Evolutionary conservation across 2,797 vertebrate genomes (phyloP).

Genomic region (Pipistrellus pygmaeus): DNA sequence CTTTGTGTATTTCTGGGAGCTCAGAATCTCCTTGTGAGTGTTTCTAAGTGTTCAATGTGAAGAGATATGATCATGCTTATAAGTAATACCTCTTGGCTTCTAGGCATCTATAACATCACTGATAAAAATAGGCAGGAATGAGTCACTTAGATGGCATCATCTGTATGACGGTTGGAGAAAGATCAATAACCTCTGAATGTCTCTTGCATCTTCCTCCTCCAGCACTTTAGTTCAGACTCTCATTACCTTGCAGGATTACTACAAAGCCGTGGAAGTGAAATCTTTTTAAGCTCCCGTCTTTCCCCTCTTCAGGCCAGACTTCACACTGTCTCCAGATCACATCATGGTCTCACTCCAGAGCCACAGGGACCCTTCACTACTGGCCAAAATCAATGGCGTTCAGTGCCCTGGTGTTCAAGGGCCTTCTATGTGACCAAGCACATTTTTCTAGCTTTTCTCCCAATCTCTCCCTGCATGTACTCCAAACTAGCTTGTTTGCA

Average conservation of each 20-base stretch:
- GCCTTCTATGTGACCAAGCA: neutral
- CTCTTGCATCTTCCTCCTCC: neutral
- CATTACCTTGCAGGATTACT: constrained; percentile 65
- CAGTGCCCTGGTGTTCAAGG: neutral
- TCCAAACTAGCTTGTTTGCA: neutral
- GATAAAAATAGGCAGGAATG: constrained; percentile 39
- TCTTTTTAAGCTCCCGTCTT: constrained; percentile 59
- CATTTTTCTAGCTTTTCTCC: neutral
- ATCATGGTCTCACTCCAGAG: constrained; percentile 10
- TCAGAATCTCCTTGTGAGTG: neutral
- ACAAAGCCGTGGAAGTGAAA: neutral
- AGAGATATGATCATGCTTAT: neutral
- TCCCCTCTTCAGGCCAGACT: neutral
- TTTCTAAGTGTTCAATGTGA: neutral
- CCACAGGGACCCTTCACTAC: neutral
- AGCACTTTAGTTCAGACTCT: constrained; percentile 39
- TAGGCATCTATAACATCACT: neutral
- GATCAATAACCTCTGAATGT: constrained; percentile 48
- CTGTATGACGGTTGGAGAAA: neutral
- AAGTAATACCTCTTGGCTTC: neutral
- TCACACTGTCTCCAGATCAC: neutral
- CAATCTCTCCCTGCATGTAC: neutral
- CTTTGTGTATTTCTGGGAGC: constrained; percentile 60
- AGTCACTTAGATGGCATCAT: neutral
- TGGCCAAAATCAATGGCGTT: neutral